Percentiles rank a stretch among this genome's conserved stretches.
phyloP scores from a whole-genome alignment of 2,113 vertebrate species.

The Salvator merianae region DNA sequence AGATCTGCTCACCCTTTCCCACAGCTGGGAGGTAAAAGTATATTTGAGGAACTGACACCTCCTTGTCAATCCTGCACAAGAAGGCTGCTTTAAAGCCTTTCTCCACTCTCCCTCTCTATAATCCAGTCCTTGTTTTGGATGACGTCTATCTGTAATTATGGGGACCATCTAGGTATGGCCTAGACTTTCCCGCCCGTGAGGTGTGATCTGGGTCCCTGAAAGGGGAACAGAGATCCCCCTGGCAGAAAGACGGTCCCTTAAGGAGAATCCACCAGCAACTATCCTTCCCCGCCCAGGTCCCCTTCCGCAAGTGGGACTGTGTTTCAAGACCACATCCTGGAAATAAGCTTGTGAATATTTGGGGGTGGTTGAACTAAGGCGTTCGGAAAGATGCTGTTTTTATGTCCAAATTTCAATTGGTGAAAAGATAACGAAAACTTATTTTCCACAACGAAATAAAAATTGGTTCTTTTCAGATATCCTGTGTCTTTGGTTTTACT shows the following conservation, averaged over 20 bases:
- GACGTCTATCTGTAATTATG: neutral
- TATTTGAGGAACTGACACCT: neutral
- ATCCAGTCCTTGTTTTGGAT: neutral
- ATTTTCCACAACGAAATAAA: conserved; percentile 42
- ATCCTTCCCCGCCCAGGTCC: neutral
- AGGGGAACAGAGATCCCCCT: neutral
- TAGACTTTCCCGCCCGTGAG: neutral
- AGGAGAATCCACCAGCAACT: neutral
- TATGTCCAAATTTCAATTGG: conserved; percentile 22
- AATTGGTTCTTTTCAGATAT: conserved; percentile 15
- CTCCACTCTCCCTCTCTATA: neutral
- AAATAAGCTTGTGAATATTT: neutral
- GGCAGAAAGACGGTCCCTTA: neutral
- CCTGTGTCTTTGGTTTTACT: neutral
- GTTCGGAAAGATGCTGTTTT: conserved; percentile 19
- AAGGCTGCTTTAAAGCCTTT: neutral
- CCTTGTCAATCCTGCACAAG: neutral
- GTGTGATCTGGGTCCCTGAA: neutral
- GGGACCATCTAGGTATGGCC: neutral
- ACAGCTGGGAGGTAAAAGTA: neutral
- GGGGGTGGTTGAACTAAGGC: neutral
- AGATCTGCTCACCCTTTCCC: neutral
- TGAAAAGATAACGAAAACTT: conserved; percentile 27
- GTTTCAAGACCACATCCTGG: neutral
- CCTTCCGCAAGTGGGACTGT: neutral